phyloP scores from a whole-genome alignment of 2,113 vertebrate species.

The Mus musculus region DNA sequence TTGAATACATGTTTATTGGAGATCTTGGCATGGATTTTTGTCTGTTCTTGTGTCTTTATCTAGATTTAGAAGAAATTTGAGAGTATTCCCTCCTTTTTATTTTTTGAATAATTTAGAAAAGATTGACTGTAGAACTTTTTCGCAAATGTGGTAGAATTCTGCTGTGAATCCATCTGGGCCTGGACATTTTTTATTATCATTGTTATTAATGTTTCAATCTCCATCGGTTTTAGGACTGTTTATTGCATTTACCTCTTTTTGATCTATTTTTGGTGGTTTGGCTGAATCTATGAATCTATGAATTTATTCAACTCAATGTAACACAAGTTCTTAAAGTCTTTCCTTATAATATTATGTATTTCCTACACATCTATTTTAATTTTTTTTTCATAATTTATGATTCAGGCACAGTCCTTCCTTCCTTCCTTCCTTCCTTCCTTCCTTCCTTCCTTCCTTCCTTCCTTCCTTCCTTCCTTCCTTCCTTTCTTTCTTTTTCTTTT shows the following conservation, averaged over 20 bases:
- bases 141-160: not conserved
- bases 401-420: not conserved
- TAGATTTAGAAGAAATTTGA: not conserved
- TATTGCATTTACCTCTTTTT: not conserved
- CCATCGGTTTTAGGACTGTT: not conserved
- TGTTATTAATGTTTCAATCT: not conserved
- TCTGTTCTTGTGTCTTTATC: not conserved
- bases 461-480: too few species aligned
- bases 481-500: too few species aligned
- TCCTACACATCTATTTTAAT: not conserved
- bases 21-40: not conserved
- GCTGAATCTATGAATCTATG: not conserved
- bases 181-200: not conserved
- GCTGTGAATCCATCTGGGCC: not conserved
- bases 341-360: not conserved
- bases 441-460: too few species aligned
- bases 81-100: not conserved
- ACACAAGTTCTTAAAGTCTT: not conserved
- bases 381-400: not conserved
- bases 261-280: not conserved
- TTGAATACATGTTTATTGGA: not conserved
- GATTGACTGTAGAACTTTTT: not conserved
- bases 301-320: not conserved
- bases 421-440: too few species aligned
- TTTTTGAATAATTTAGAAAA: not conserved